phyloP scores from a whole-genome alignment of 2,797 vertebrate species.

The Anas georgica region DNA sequence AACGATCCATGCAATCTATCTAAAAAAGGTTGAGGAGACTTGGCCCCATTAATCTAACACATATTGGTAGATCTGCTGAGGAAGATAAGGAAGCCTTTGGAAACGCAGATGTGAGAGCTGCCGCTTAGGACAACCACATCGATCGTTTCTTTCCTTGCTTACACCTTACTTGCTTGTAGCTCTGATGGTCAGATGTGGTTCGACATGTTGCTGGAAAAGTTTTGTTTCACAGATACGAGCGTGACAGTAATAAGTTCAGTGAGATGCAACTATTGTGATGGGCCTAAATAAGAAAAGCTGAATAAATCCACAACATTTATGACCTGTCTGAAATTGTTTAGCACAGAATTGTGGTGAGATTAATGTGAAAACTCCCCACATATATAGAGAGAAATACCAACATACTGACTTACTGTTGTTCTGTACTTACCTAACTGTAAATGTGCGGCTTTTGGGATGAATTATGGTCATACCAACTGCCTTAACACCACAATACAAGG shows the following conservation, averaged over 20 bases:
- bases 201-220: neutral
- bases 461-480: neutral
- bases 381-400: neutral
- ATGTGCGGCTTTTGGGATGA: neutral
- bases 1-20: neutral
- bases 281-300: neutral
- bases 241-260: neutral
- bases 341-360: neutral
- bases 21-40: neutral
- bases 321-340: neutral
- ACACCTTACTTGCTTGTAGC: rapidly evolving
- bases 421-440: neutral
- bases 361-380: rapidly evolving
- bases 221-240: neutral
- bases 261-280: neutral
- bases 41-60: neutral
- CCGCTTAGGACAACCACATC: neutral
- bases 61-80: neutral
- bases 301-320: neutral
- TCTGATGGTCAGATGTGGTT: neutral
- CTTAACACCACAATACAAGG: neutral
- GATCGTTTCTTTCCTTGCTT: neutral
- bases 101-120: neutral
- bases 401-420: neutral
- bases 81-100: neutral